Percentiles rank a stretch among this genome's conserved stretches.
phyloP scores from a whole-genome alignment of 2,113 vertebrate genomes.

The Chamaetylas fuelleborni region DNA sequence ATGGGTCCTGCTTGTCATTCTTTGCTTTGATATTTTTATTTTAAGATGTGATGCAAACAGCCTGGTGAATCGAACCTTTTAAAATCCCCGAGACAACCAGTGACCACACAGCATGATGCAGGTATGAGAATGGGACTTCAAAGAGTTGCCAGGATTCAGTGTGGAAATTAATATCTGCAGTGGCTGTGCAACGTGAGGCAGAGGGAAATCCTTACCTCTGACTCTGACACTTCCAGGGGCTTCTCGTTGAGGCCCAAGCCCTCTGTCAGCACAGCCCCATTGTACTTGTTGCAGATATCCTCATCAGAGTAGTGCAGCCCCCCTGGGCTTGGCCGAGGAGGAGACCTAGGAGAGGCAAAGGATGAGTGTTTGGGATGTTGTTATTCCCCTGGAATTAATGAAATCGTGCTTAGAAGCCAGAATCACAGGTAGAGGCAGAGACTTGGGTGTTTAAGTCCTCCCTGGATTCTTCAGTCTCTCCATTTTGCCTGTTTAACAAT shows the following conservation, averaged over 20 bases:
- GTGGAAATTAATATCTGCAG: not conserved
- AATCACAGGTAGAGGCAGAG: not conserved
- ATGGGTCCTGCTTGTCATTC: not conserved
- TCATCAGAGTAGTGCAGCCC: constrained; percentile 94
- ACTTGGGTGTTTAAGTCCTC: not conserved
- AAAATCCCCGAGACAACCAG: not conserved
- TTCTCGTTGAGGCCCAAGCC: constrained; percentile 86
- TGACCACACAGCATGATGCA: not conserved
- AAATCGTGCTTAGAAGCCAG: not conserved
- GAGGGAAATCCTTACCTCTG: constrained; percentile 78
- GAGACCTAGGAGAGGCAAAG: constrained; percentile 77
- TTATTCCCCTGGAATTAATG: not conserved
- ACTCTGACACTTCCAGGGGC: constrained; percentile 86
- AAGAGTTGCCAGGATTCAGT: not conserved
- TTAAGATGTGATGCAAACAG: not conserved
- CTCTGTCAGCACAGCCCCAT: constrained; percentile 85
- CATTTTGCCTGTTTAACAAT: not conserved
- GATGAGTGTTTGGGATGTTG: no score
- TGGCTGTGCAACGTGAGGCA: not conserved
- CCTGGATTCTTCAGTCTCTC: not conserved
- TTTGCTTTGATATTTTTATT: not conserved
- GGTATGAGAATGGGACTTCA: not conserved
- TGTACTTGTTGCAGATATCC: constrained; percentile 93
- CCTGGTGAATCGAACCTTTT: not conserved
- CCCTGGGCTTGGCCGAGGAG: constrained; percentile 91